Evolutionary conservation across 2,797 vertebrate genomes (phyloP).

Genomic region (Pseudomugil tenellus): DNA sequence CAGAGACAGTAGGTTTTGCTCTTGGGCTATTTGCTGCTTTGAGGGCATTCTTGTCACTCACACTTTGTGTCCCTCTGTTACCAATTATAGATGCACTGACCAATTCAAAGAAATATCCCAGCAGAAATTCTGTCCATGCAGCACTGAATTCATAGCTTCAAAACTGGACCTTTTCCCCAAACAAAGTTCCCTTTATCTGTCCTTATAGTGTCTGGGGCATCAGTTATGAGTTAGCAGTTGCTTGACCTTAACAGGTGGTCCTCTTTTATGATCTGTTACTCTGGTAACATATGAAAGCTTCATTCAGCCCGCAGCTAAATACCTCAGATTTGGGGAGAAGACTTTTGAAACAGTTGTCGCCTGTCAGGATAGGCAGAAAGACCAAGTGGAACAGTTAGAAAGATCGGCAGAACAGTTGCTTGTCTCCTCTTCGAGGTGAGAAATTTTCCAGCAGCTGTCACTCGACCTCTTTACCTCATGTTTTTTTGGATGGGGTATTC

Average conservation of each 20-base stretch:
- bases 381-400: conserved; percentile 45
- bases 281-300: conserved; percentile 87
- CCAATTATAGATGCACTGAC: conserved; percentile 64
- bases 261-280: conserved; percentile 82
- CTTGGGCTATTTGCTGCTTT: conserved; percentile 50
- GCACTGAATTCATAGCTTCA: conserved; percentile 11
- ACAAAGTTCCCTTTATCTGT: conserved; percentile 65
- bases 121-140: conserved; percentile 21
- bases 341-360: conserved; percentile 85
- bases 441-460: conserved; percentile 88
- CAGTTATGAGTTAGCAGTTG: conserved; percentile 87
- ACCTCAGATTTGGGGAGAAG: conserved; percentile 83
- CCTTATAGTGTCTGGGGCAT: conserved; percentile 61
- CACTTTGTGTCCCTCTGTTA: conserved; percentile 46
- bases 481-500: conserved; percentile 45
- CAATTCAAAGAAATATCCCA: conserved; percentile 36
- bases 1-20: conserved; percentile 56
- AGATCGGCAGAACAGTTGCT: conserved; percentile 87
- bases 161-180: conserved; percentile 37
- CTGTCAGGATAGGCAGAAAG: conserved; percentile 67
- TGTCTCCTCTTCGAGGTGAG: conserved; percentile 77
- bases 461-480: conserved; percentile 56
- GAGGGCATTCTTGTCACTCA: conserved; percentile 66
- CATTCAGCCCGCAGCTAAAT: conserved; percentile 82
- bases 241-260: conserved; percentile 91